A percentile compares a stretch with the other conserved stretches of the same genome.
Evolutionary conservation across 2,113 vertebrate species (phyloP).

Genomic region (Mola mola): DNA sequence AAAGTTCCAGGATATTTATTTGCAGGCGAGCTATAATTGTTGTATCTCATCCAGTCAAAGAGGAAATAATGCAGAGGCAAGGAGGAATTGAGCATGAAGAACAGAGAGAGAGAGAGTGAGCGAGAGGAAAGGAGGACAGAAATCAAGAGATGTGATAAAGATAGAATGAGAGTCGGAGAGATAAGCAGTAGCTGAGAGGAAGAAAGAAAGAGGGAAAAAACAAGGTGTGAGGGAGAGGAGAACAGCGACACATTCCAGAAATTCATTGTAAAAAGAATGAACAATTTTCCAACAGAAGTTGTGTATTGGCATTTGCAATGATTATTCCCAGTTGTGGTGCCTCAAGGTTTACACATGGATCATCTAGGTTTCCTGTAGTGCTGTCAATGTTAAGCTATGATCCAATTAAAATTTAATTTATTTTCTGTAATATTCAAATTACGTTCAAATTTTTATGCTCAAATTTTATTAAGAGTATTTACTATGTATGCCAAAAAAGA

Average conservation of each 20-base stretch:
- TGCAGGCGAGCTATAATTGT: conserved; percentile 44
- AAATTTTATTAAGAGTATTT: too few relatives aligned
- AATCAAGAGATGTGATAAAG: conserved; percentile 51
- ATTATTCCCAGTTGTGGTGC: too few relatives aligned
- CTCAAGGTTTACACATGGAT: too few relatives aligned
- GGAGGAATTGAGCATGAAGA: conserved; percentile 37
- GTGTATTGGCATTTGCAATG: not conserved
- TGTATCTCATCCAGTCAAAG: conserved; percentile 30
- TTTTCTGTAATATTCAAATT: too few relatives aligned
- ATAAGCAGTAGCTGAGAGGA: conserved; percentile 28
- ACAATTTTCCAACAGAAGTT: not conserved
- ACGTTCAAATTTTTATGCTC: too few relatives aligned
- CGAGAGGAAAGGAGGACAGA: conserved; percentile 34
- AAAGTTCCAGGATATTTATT: conserved; percentile 66
- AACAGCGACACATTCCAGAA: conserved; percentile 10
- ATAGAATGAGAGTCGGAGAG: conserved; percentile 53
- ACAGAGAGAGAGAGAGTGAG: conserved; percentile 8
- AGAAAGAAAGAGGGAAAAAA: conserved; percentile 29
- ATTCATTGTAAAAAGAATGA: not conserved
- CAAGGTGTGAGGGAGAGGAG: not conserved
- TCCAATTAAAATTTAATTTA: too few relatives aligned
- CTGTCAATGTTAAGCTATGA: too few relatives aligned
- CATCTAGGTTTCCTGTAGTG: too few relatives aligned
- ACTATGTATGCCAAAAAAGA: too few relatives aligned
- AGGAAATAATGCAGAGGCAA: conserved; percentile 44